phyloP scores from a whole-genome alignment of 53 echinoderm and acorn worm genomes.

The Henricia sp. region DNA sequence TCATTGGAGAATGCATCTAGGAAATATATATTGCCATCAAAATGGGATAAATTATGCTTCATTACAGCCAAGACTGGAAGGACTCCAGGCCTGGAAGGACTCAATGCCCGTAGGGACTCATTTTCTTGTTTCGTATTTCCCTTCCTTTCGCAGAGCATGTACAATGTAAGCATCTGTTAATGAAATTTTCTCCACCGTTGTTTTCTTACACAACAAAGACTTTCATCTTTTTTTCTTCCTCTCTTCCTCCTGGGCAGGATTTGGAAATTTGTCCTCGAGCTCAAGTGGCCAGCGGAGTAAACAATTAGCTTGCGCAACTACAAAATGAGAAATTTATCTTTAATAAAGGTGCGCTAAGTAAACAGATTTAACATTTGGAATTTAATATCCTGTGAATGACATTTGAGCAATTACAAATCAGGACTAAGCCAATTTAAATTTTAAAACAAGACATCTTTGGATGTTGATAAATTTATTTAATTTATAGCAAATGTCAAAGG shows the following conservation, averaged over 20 bases:
- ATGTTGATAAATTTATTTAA: too few relatives aligned
- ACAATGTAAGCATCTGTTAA: constrained; percentile 10
- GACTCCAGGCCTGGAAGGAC: not conserved
- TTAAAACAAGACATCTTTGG: too few relatives aligned
- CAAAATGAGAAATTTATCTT: constrained; percentile 29
- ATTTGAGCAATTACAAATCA: too few relatives aligned
- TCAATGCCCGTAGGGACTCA: not conserved
- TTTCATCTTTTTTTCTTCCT: not conserved
- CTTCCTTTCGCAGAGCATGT: not conserved
- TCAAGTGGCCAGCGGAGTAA: constrained; percentile 11
- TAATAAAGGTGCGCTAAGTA: constrained; percentile 4
- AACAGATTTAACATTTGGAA: constrained; percentile 39
- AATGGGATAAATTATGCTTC: constrained; percentile 45
- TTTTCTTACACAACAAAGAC: constrained; percentile 53
- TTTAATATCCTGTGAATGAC: not conserved
- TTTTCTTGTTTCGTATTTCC: not conserved
- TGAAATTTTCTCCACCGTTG: constrained; percentile 44
- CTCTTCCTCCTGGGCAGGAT: not conserved
- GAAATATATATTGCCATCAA: not conserved
- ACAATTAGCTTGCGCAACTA: constrained; percentile 35
- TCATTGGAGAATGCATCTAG: not conserved
- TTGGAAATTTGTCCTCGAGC: not conserved
- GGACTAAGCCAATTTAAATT: too few relatives aligned
- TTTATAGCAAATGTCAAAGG: too few relatives aligned
- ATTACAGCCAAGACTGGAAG: constrained; percentile 4